These are phyloP conservation scores for Aleiodes alternator DNA, from an alignment of 2,888 invertebrate species.

Conservation along the genomic window DNA sequence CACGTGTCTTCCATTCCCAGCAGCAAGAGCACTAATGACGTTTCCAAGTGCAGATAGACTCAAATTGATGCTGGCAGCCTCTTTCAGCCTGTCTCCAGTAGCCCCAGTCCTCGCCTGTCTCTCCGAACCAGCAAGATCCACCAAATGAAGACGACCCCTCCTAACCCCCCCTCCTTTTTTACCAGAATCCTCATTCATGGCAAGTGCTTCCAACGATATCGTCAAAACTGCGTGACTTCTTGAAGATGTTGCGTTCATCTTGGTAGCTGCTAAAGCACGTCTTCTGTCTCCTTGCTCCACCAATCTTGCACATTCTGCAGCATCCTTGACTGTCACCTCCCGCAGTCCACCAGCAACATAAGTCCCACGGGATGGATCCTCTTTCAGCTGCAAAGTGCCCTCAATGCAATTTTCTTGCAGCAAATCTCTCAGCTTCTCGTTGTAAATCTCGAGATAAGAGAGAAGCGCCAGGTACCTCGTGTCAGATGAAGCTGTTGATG, in stretches of 20 bases:
- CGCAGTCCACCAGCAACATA: slow-evolving; percentile 79
- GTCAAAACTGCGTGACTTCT: slow-evolving; percentile 93
- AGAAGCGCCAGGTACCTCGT: slow-evolving; percentile 86
- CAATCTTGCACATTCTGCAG: slow-evolving; percentile 85
- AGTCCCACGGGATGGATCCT: slow-evolving; percentile 78
- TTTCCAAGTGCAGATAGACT: slow-evolving; percentile 92
- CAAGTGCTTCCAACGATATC: slow-evolving; percentile 88
- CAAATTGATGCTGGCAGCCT: slow-evolving; percentile 93
- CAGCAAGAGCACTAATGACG: slow-evolving; percentile 90
- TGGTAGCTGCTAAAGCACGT: slow-evolving; percentile 88
- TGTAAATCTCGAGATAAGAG: slow-evolving; percentile 90
- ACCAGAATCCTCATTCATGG: slow-evolving; percentile 73
- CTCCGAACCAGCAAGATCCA: slow-evolving; percentile 93
- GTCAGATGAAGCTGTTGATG: slow-evolving; percentile 81
- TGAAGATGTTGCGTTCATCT: slow-evolving; percentile 92
- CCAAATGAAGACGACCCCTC: slow-evolving; percentile 88
- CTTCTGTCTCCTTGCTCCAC: slow-evolving; percentile 87
- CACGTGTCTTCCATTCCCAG: slow-evolving; percentile 85
- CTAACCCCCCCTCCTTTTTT: slow-evolving; percentile 76
- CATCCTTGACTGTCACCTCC: slow-evolving; percentile 82
- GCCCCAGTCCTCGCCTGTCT: slow-evolving; percentile 90
- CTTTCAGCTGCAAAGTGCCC: slow-evolving; percentile 79
- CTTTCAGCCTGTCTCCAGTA: slow-evolving; percentile 88
- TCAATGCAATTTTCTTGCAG: slow-evolving; percentile 79
- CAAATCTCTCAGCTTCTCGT: slow-evolving; percentile 86